Evolutionary conservation across 2,888 invertebrate genomes (phyloP), one percentile per base, ranked within the genome.

Genomic region (Merodon equestris): DNA sequence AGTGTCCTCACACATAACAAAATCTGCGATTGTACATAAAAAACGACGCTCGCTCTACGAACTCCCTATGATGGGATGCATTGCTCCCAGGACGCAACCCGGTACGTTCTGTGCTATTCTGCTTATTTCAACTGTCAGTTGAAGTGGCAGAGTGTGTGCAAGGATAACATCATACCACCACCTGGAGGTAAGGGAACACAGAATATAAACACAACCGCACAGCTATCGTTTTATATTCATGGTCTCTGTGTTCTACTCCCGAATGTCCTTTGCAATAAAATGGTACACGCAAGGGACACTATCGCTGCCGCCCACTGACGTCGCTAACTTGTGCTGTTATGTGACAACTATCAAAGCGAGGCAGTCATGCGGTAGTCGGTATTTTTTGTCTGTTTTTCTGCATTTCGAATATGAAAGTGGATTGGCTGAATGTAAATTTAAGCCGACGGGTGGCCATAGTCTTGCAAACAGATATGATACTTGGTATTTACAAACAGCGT

Each of bases 21-120:
- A 79, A 60, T 68, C 48, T 61, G 68, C 63, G 68, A 64, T 60
- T 79, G 77, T 68, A 50, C 58, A 18, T 48, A 18, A 27, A 27
- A n/a, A 1, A 3, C 9, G 38, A 42, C 48, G 47, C 42, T n/a
- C n/a, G 45, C 47, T 48, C 19, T 34, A 14, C 3, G 47, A 14
- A 48, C 14, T 42, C 53, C 27, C 68, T 71, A 60, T 45, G 50
- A 66, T n/a, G 51, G 54, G 50, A 36, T n/a, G 27, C 40, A 40
- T 27, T 27, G 27, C 27, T 27, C 27, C 27, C 27, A 40, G 12
- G 40, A 40, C 10, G 40, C 40, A 27, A 10, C 40, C 7, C 36
- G n/a, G 5, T 9, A 40, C 40, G 34, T 18, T 17, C 34, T 17
- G 19, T 44, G 48, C 19, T 18, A 54, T 5, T 14, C 13, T 18